Conservation (phyloP, 2,113 vertebrate genomes). For the Caranx ignobilis region DNA sequence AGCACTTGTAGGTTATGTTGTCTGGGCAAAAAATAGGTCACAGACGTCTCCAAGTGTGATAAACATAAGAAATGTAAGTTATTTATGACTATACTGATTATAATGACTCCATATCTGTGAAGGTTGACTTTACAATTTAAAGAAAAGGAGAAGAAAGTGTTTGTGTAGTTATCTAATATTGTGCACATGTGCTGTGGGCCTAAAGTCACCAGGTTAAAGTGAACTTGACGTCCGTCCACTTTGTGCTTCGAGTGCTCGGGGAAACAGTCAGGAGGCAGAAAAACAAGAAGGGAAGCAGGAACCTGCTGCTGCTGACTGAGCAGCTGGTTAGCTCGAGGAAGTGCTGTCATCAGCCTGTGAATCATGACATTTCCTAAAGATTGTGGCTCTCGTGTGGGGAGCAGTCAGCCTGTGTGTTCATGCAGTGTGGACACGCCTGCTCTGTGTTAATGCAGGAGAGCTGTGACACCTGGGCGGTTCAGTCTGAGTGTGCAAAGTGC, state of each 20-base stretch:
- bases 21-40: constrained; percentile 7
- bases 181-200: background rate
- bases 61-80: background rate
- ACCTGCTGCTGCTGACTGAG: constrained; percentile 56
- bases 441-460: background rate
- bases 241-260: background rate
- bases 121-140: background rate
- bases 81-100: background rate
- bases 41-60: background rate
- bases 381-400: background rate
- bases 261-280: background rate
- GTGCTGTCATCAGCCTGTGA: constrained; percentile 59
- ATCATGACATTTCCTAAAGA: constrained; percentile 55
- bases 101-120: background rate
- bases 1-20: background rate
- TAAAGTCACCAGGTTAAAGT: background rate
- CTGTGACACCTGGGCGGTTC: background rate
- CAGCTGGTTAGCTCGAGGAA: constrained; percentile 64
- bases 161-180: background rate
- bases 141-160: too few species aligned
- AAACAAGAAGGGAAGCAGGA: constrained; percentile 50
- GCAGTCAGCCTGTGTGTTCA: background rate
- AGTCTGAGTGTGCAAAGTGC: background rate
- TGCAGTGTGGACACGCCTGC: background rate
- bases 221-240: background rate